Evolutionary conservation across 1,140 invertebrate genomes (phyloP).

Genomic region (Ceratosolen solmsi): DNA sequence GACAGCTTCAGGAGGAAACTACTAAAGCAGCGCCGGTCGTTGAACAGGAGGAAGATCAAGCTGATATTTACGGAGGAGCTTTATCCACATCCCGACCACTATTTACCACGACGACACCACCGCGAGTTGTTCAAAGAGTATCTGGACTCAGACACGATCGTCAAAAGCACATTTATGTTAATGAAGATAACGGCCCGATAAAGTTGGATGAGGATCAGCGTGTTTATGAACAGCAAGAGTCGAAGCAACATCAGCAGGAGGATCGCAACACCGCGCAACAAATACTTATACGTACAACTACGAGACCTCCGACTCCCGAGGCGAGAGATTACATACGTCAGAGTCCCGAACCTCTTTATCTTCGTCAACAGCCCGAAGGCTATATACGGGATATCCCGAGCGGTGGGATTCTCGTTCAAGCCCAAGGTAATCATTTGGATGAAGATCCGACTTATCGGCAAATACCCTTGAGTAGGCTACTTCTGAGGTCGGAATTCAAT

Average conservation of each 20-base stretch:
- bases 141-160: constrained; percentile 58
- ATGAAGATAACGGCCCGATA: constrained; percentile 71
- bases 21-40: constrained; percentile 65
- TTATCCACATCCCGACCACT: constrained; percentile 77
- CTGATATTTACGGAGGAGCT: constrained; percentile 79
- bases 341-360: constrained; percentile 64
- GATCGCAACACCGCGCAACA: constrained; percentile 63
- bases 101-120: constrained; percentile 77
- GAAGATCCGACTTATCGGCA: constrained; percentile 63
- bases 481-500: constrained; percentile 57
- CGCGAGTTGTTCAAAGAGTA: constrained; percentile 66
- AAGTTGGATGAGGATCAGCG: constrained; percentile 61
- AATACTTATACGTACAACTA: constrained; percentile 59
- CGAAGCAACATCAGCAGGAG: constrained; percentile 58
- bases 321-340: constrained; percentile 63
- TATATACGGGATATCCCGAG: constrained; percentile 62
- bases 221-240: constrained; percentile 56
- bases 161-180: constrained; percentile 64
- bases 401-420: constrained; percentile 59
- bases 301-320: constrained; percentile 51
- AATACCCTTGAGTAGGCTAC: constrained; percentile 61
- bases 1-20: constrained; percentile 75
- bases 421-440: constrained; percentile 56
- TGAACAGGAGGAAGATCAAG: constrained; percentile 74
- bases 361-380: constrained; percentile 61